Percentiles rank a stretch among this genome's conserved stretches.
phyloP scores from a whole-genome alignment of 2,888 invertebrate genomes.

The Drosophila antonietae region DNA sequence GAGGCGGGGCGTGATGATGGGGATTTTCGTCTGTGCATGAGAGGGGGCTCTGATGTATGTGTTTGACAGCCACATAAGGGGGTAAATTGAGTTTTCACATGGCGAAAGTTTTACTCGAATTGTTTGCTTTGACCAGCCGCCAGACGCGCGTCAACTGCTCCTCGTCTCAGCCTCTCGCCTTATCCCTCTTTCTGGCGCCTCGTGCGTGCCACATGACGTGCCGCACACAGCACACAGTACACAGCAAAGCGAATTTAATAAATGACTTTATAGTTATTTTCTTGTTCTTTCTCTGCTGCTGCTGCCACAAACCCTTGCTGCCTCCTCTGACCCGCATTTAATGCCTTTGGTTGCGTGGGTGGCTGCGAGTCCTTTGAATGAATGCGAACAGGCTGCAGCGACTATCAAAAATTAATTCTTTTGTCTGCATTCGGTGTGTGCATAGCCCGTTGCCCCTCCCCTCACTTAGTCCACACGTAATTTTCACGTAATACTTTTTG shows the following conservation, averaged over 20 bases:
- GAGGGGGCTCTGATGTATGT: constrained; percentile 66
- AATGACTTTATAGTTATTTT: constrained; percentile 79
- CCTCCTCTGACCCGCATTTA: constrained; percentile 35
- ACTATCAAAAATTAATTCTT: constrained; percentile 81
- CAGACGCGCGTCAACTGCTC: constrained; percentile 11
- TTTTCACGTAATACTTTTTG: constrained; percentile 76
- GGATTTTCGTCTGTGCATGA: neutral
- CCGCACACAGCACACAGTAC: constrained; percentile 21
- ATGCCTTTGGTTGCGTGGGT: constrained; percentile 35
- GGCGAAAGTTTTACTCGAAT: constrained; percentile 57
- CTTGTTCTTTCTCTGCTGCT: constrained; percentile 30
- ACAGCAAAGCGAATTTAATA: constrained; percentile 73
- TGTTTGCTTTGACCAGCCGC: constrained; percentile 62
- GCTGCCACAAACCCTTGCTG: constrained; percentile 59
- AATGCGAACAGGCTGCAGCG: constrained; percentile 64
- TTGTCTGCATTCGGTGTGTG: constrained; percentile 58
- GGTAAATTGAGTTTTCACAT: constrained; percentile 78
- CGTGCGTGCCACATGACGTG: constrained; percentile 57
- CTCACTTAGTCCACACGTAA: constrained; percentile 47
- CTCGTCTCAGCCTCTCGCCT: constrained; percentile 3
- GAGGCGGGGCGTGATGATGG: neutral
- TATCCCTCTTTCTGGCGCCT: constrained; percentile 14
- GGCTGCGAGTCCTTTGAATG: constrained; percentile 28
- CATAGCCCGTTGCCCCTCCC: neutral
- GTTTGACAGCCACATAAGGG: constrained; percentile 78